Conservation (phyloP, 1,140 invertebrate genomes). For the Pseudomyrmex dendroicus region DNA sequence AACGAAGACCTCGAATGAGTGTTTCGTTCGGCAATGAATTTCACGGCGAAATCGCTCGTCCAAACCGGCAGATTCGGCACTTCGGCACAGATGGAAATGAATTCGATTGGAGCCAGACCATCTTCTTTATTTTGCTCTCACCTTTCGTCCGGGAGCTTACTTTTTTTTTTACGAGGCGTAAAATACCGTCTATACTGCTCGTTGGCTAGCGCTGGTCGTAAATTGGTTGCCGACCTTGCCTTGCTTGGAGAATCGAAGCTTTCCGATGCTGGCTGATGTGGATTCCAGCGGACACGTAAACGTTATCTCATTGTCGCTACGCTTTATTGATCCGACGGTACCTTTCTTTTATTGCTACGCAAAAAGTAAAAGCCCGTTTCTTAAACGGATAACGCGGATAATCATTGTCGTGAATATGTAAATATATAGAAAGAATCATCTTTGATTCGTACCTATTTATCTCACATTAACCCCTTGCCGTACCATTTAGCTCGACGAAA, state of each 20-base stretch:
- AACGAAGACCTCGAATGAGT: background rate
- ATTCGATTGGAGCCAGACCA: conserved; percentile 63
- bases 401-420: conserved; percentile 46
- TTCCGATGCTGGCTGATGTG: conserved; percentile 51
- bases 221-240: conserved; percentile 65
- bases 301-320: conserved; percentile 59
- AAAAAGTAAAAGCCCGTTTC: conserved; percentile 48
- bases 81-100: conserved; percentile 64
- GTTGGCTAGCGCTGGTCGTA: conserved; percentile 53
- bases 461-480: too few relatives aligned
- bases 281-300: conserved; percentile 60
- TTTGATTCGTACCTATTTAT: too few relatives aligned
- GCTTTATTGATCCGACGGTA: conserved; percentile 51
- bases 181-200: conserved; percentile 59
- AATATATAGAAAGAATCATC: background rate
- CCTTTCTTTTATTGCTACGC: conserved; percentile 33
- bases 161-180: conserved; percentile 52
- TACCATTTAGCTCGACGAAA: too few relatives aligned
- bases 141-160: conserved; percentile 51
- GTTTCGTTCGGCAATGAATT: conserved; percentile 65
- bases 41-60: conserved; percentile 63
- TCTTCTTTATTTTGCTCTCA: conserved; percentile 45
- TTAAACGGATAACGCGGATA: conserved; percentile 63
- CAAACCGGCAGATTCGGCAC: conserved; percentile 61
- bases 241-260: conserved; percentile 50